Base-by-base conservation (phyloP, 1,140 invertebrate genomes). In the Steinernema feltiae region DNA sequence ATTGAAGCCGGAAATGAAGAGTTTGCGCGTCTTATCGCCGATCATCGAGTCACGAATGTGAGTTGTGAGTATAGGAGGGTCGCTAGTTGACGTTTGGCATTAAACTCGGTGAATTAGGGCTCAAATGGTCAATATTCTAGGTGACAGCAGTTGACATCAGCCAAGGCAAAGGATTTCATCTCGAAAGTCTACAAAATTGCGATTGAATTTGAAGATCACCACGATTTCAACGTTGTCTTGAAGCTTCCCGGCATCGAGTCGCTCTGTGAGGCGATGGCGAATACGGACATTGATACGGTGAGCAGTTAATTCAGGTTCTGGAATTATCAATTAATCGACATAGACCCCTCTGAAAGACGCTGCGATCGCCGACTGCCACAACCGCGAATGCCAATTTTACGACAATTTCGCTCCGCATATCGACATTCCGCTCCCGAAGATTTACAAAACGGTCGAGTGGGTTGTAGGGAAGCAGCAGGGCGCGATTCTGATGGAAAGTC, bases 381-480 rank as follows among this genome's bases (percentile, higher is more conserved):
- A 71, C 70, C 70, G 70, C 1, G 70, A 71, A 35, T 30, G 30
- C 15, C n/a, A 71, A n/a, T 71, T 71, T 30, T 71, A 71, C 70
- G 70, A 71, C 18, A 21, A 21, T 21, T 71, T 71, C 30, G n/a
- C n/a, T 18, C n/a, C n/a, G 15, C 30, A n/a, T n/a, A 1, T 21
- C 1, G 30, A n/a, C n/a, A 31, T 71, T 35, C 70, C 70, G 7
- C n/a, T 31, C 1, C 70, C 70, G n/a, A 71, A 31, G 30, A 71
- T 71, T 30, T 71, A 27, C 70, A 71, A 71, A 31, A 31, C 70
- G 1, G 30, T 30, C 21, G 30, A 71, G 30, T 41, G 35, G 35
- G 18, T 41, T 41, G 35, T 31, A n/a, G 70, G 70, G n/a, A n/a
- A 71, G 70, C 21, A 35, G 30, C n/a, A 21, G 30, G 70, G 21